phyloP scores from a whole-genome alignment of 2,888 invertebrate species.

The Cephus pygmeus region DNA sequence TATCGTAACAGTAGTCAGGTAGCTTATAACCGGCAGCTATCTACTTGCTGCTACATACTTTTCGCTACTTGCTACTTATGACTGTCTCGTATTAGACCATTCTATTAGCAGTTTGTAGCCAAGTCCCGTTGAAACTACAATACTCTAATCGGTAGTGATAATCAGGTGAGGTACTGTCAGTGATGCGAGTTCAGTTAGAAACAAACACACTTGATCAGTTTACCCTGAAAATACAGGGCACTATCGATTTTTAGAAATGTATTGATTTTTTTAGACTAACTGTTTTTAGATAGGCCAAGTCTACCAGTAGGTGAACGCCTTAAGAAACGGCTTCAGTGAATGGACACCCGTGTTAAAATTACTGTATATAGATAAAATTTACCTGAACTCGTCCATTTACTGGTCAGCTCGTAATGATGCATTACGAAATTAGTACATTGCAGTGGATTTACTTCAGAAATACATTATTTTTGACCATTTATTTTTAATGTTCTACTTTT shows the following conservation, averaged over 20 bases:
- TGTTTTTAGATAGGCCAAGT: neutral
- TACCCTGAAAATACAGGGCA: neutral
- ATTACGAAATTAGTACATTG: neutral
- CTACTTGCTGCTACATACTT: too few relatives aligned
- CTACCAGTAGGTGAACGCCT: too few relatives aligned
- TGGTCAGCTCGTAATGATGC: neutral
- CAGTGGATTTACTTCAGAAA: neutral
- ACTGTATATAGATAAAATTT: too few relatives aligned
- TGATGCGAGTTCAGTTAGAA: constrained; percentile 28
- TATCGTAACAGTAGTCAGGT: neutral
- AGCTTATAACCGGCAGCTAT: too few relatives aligned
- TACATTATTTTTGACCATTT: neutral
- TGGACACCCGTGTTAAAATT: too few relatives aligned
- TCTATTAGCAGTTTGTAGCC: constrained; percentile 15
- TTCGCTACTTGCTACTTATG: too few relatives aligned
- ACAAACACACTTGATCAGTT: neutral
- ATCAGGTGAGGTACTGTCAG: constrained; percentile 26
- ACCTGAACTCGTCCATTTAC: too few relatives aligned
- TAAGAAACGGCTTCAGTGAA: too few relatives aligned
- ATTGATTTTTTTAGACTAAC: neutral
- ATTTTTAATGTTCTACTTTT: too few relatives aligned
- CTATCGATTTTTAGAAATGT: neutral
- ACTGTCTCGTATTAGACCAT: constrained; percentile 9
- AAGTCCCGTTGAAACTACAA: constrained; percentile 50
- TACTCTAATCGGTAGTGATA: constrained; percentile 50